Base-by-base conservation (phyloP, 2,113 vertebrate genomes). In the Poicephalus gulielmi region DNA sequence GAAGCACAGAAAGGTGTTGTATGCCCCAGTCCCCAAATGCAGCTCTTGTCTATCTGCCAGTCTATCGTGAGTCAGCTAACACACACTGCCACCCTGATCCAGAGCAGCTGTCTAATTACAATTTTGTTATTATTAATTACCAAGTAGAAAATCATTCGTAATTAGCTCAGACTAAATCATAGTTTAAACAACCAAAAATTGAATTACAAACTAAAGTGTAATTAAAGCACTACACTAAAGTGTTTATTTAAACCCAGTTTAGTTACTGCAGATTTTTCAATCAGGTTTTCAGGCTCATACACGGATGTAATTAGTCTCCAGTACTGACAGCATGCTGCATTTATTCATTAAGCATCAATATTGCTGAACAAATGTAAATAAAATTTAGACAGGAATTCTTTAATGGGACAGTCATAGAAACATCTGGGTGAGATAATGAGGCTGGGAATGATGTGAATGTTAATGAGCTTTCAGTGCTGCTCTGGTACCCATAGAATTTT, bases 41-140 rank as follows among this genome's bases (percentile, higher is more conserved):
- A 94, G 75, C 77, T 97, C 94, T 96, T 97, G 95, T 97, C 97
- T 97, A 97, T 98, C 96, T 98, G 98, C 98, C 98, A 98, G 96
- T 97, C 97, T 97, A 98, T 98, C 98, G 91, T 98, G 98, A 98
- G 97, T 98, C 98, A 98, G 98, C 98, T 97, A 97, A 97, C 93
- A 97, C 90, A 98, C 98, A 98, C 97, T 98, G 97, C 98, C 96
- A 88, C 97, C 97, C 97, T 98, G 98, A 98, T 99, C 98, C 97
- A 97, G 96, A 98, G 98, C 98, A 99, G 98, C 98, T 98, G 98
- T 98, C 99, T 99, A 99, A 99, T 99, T 99, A 98, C 98, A 98
- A 99, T 98, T 99, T 98, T 99, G 99, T 99, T 99, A 99, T 99
- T 99, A 99, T 99, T 99, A 99, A 99, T 99, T 98, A 98, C 98